phyloP scores from a whole-genome alignment of 2,888 invertebrate genomes.

The Coenonympha glycerion region DNA sequence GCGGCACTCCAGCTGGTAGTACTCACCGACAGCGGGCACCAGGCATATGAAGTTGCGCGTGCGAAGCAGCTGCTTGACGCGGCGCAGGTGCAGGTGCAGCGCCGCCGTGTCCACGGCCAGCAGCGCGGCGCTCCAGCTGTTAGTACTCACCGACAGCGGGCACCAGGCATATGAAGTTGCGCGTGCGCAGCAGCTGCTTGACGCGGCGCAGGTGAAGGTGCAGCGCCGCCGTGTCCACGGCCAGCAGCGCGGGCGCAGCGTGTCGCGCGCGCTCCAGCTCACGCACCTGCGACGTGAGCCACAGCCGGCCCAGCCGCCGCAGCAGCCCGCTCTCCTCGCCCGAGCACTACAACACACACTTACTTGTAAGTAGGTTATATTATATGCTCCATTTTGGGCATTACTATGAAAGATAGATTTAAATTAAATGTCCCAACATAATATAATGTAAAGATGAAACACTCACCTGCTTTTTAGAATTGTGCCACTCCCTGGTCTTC shows the following conservation, averaged over 20 bases:
- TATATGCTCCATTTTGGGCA: too few species aligned
- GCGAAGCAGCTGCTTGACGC: too few species aligned
- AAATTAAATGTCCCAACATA: too few species aligned
- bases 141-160: constrained; percentile 85
- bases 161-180: constrained; percentile 90
- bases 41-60: too few species aligned
- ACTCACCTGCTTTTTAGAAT: constrained; percentile 60
- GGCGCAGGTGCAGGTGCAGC: too few species aligned
- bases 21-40: not conserved
- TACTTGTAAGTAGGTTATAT: too few species aligned
- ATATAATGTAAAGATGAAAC: too few species aligned
- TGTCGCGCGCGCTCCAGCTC: constrained; percentile 85
- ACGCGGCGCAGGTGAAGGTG: constrained; percentile 85
- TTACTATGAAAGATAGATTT: too few species aligned
- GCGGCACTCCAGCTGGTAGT: too few species aligned
- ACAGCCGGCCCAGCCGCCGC: constrained; percentile 90
- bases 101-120: too few species aligned
- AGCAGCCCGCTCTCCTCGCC: constrained; percentile 76
- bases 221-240: constrained; percentile 89
- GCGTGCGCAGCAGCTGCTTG: constrained; percentile 87
- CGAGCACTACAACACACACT: constrained; percentile 36
- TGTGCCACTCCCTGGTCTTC: constrained; percentile 64
- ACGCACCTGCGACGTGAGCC: constrained; percentile 91
- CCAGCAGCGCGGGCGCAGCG: constrained; percentile 85
- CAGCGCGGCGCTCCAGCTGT: constrained; percentile 3